Evolutionary conservation across 2,113 vertebrate species (phyloP), one percentile per base, ranked within the genome.

Genomic region (Ptychochromis oligacanthus): DNA sequence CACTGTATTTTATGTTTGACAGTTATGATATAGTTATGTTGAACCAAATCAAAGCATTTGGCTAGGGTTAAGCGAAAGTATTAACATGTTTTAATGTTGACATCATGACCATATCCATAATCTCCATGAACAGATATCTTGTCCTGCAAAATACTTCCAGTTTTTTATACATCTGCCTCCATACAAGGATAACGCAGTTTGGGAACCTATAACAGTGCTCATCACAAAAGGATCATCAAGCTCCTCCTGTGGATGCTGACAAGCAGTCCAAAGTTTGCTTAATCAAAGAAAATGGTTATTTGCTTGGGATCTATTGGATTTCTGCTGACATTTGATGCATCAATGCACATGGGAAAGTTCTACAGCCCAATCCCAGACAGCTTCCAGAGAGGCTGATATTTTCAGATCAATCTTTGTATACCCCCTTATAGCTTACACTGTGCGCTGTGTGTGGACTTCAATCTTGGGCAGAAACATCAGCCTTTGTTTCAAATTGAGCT

Each of bases 281-380:
- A 49, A 28, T 26, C 15, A 18, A 70, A 70, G 12, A 49, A 49
- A 49, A 70, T 1, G 10, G 6, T 28, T 15, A 43, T 26, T 26
- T 52, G 43, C 43, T 49, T 28, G 15, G 64, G 64, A 49, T 70
- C 64, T 70, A 43, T 49, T 52, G 65, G 28, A 17, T 52, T 70
- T 52, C 24, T 70, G 65, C 65, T 70, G 65, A 70, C 65, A 70
- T 70, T 70, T 70, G 65, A 49, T 31, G 65, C 24, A 28, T 52
- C 43, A 52, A 10, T 70, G 65, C 65, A 52, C 65, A 70, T 70
- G 15, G 22, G 18, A 24, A 70, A 70, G 43, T 20, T 24, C 28
- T 52, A 52, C 24, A 70, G 43, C 49, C 24, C 43, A 52, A 70
- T 70, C 24, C 24, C 0, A 5, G 43, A 70, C 65, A 49, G 65